These are phyloP conservation scores for Charina bottae DNA, from an alignment of 2,113 vertebrate species.

Conservation along the genomic window DNA sequence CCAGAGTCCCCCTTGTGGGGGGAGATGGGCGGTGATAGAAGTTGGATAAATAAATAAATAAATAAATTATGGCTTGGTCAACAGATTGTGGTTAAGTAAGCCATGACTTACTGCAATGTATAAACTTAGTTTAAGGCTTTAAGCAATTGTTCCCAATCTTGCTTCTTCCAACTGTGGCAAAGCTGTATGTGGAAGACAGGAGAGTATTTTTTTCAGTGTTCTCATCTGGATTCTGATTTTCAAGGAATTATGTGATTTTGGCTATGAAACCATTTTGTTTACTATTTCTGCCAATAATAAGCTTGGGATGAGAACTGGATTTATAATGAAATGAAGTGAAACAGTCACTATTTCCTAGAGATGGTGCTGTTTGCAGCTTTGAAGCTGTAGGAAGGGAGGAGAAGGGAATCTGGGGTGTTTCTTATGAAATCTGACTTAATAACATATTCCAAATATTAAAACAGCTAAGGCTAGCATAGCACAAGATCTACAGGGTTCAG, in stretches of 20 bases:
- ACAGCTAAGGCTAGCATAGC: neutral
- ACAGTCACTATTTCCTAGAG: neutral
- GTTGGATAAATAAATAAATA: no score
- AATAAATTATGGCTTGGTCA: neutral
- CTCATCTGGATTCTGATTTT: neutral
- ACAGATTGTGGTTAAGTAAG: neutral
- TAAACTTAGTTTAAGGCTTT: neutral
- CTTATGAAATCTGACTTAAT: neutral
- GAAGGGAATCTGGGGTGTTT: neutral
- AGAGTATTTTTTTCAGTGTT: neutral
- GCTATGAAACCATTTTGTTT: neutral
- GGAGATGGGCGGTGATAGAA: no score
- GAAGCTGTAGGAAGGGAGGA: neutral
- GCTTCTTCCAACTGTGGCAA: neutral
- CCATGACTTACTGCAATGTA: neutral
- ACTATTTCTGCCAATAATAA: neutral
- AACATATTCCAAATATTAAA: neutral
- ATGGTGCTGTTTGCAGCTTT: neutral
- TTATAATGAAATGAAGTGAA: neutral
- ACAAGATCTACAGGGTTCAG: neutral
- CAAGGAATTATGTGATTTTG: neutral
- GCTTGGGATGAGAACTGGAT: neutral
- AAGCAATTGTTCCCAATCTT: neutral
- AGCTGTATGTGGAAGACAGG: neutral
- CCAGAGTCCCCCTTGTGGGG: no score